Evolutionary conservation across 2,797 vertebrate genomes (phyloP), one percentile per base, ranked within the genome.

Genomic region (Bryconaethiops microstoma): DNA sequence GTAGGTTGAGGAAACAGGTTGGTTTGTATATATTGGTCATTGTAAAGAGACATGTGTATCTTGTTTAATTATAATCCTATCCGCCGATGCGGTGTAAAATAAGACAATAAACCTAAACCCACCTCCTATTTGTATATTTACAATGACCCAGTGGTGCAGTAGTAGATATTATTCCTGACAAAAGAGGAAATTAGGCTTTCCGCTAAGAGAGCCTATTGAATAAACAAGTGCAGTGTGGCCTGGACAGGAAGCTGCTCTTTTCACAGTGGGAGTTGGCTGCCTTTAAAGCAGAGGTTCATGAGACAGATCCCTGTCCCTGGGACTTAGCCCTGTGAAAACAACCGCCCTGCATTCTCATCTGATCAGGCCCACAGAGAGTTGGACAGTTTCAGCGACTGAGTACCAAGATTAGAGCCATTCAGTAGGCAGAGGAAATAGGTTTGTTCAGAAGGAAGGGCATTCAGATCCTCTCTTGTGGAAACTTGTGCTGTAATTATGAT

Each of bases 271-370:
- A 65, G 72, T 40, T 86, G 78, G 69, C 45, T 64, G 77, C 68
- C 79, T 78, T 77, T 79, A 82, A 81, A 74, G 64, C 71, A 74
- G 78, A n/a, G 63, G 42, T 80, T 81, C 78, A 77, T 71, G 74
- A 79, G 74, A 82, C 21, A 39, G 69, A 54, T 64, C 71, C 68
- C 21, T 50, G 60, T 82, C 67, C 82, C 77, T 80, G 29, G 79
- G 85, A 81, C 79, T 90, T 83, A 87, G 86, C 90, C 88, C 79
- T 89, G 76, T 90, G 79, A 90, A 92, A 93, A 90, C 88, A 91
- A 73, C 70, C 67, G 54, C 13, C 88, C 88, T 67, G 79, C 77
- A 79, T 78, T 76, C 80, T 84, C 86, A 78, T 75, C 86, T 63
- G 71, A 25, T 78, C 80, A 39, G 59, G 74, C 79, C 79, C 5